These are phyloP conservation scores for Recurvirostra avosetta DNA, from an alignment of 2,113 vertebrate species.

Conservation along the genomic window DNA sequence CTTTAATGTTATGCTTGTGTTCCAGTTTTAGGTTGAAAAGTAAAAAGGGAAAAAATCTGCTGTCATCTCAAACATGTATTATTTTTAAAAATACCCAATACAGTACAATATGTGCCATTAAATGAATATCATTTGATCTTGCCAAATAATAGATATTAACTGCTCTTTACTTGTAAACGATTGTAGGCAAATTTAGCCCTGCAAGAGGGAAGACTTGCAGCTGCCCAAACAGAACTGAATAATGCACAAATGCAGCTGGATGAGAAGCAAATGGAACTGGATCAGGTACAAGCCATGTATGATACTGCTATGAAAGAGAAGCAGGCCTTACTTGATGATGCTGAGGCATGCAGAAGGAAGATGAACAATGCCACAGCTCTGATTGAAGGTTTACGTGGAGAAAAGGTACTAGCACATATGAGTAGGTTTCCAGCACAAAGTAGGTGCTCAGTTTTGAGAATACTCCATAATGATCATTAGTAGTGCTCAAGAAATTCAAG, in stretches of 20 bases:
- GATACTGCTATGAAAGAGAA: slow-evolving; percentile 81
- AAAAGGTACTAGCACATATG: slow-evolving; percentile 72
- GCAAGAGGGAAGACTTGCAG: slow-evolving; percentile 77
- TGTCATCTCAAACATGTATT: background rate
- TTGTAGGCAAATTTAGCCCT: slow-evolving; percentile 79
- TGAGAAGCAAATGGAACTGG: slow-evolving; percentile 78
- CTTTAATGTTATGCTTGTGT: background rate
- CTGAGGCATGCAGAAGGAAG: slow-evolving; percentile 77
- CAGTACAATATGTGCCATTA: background rate
- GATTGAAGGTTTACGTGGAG: slow-evolving; percentile 80
- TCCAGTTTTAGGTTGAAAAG: background rate
- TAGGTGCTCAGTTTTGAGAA: background rate
- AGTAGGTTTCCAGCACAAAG: background rate
- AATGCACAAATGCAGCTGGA: slow-evolving; percentile 81
- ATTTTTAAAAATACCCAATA: background rate
- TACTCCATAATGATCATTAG: fast-evolving
- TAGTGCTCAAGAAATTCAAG: background rate
- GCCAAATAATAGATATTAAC: background rate
- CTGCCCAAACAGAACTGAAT: slow-evolving; percentile 76
- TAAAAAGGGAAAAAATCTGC: background rate
- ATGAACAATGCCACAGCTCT: slow-evolving; percentile 82
- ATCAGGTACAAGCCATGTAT: slow-evolving; percentile 80
- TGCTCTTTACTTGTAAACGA: background rate
- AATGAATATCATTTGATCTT: background rate
- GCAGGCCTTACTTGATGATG: slow-evolving; percentile 78